Percentiles rank a stretch among this genome's conserved stretches.
Conservation (phyloP, 2,113 vertebrate species). For the Verasper variegatus region DNA sequence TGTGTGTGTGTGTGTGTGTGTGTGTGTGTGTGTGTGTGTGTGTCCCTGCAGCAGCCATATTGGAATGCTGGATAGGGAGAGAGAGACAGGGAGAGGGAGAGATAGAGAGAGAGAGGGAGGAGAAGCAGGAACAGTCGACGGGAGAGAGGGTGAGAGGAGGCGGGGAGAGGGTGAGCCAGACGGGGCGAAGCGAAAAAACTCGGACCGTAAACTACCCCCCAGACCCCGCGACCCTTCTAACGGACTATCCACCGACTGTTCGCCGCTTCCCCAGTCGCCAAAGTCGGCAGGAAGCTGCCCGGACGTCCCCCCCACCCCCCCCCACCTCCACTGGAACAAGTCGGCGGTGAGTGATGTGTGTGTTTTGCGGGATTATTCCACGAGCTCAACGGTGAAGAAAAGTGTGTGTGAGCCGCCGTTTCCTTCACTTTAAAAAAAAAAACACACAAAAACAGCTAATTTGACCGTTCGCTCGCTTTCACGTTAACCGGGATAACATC, state of each 20-base stretch:
- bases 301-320: slow-evolving; percentile 14
- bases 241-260: slow-evolving; percentile 40
- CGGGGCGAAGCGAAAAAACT: slow-evolving; percentile 38
- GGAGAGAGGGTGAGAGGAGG: slow-evolving; percentile 25
- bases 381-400: slow-evolving; percentile 36
- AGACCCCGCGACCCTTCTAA: slow-evolving; percentile 36
- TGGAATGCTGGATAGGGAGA: slow-evolving; percentile 79
- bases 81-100: too few relatives aligned
- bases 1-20: not conserved
- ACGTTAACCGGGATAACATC: not conserved
- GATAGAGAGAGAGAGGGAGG: not conserved
- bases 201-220: slow-evolving; percentile 23
- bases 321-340: slow-evolving; percentile 11
- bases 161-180: slow-evolving; percentile 22
- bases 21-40: not conserved
- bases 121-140: slow-evolving; percentile 73
- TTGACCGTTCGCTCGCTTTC: not conserved
- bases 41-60: slow-evolving; percentile 67
- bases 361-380: slow-evolving; percentile 33
- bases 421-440: slow-evolving; percentile 5
- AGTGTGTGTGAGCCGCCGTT: slow-evolving; percentile 33
- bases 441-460: too few relatives aligned
- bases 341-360: slow-evolving; percentile 62
- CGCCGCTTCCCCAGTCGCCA: slow-evolving; percentile 25
- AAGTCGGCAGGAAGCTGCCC: slow-evolving; percentile 26